Percentiles rank a stretch among this genome's conserved stretches.
phyloP scores from a whole-genome alignment of 2,113 vertebrate genomes.

The Pelodiscus sinensis region DNA sequence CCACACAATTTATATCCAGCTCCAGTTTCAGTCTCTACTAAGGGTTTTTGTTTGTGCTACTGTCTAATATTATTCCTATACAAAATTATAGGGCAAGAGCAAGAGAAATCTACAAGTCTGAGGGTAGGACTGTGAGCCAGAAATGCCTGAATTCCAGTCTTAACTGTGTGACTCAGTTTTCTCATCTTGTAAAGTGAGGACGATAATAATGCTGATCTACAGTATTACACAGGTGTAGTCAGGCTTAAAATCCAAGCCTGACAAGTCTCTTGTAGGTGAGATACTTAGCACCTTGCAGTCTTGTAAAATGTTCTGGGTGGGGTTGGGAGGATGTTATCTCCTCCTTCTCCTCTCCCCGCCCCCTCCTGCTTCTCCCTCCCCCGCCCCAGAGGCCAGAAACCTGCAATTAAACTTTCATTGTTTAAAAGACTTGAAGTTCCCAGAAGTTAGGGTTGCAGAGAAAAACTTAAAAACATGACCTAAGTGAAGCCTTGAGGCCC shows the following conservation, averaged over 20 bases:
- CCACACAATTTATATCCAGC: neutral
- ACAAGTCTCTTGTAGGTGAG: neutral
- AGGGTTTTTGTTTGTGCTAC: neutral
- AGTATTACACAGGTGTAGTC: neutral
- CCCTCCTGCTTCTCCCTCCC: too few species aligned
- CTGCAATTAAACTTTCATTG: neutral
- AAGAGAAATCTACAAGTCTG: neutral
- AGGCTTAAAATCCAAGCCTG: neutral
- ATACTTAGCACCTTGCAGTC: neutral
- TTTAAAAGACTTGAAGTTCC: neutral
- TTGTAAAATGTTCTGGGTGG: neutral
- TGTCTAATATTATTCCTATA: accelerated
- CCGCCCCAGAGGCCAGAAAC: neutral
- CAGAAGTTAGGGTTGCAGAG: neutral
- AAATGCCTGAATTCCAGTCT: neutral
- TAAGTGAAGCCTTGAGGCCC: neutral
- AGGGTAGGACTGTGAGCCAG: neutral
- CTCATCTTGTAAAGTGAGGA: neutral
- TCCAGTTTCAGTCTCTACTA: neutral
- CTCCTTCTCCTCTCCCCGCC: neutral
- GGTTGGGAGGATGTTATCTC: neutral
- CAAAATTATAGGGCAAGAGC: accelerated
- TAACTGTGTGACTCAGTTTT: neutral
- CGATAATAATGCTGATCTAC: neutral
- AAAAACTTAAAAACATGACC: neutral